Percentiles rank a stretch among this genome's conserved stretches.
Evolutionary conservation across 2,888 invertebrate genomes (phyloP).

Genomic region (Agrochola lychnidis): DNA sequence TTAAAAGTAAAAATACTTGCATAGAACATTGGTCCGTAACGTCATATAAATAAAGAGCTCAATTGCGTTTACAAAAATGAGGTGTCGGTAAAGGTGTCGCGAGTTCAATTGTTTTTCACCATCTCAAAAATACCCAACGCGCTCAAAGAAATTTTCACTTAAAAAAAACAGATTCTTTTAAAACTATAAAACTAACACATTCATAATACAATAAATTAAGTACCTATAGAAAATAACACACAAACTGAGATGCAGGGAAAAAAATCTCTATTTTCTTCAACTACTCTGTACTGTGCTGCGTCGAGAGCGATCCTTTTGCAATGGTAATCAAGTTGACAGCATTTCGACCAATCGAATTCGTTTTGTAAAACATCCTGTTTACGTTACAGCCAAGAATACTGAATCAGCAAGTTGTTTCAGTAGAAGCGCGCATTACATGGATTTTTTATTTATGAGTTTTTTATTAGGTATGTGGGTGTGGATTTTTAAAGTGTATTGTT

Average conservation of each 20-base stretch:
- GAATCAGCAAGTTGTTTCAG: constrained; percentile 27
- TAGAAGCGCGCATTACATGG: not conserved
- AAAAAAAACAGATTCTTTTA: too few relatives aligned
- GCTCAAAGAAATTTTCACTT: too few relatives aligned
- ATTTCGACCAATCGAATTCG: constrained; percentile 55
- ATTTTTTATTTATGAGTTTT: constrained; percentile 16
- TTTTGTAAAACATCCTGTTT: constrained; percentile 41
- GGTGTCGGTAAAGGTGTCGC: too few relatives aligned
- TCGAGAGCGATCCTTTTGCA: constrained; percentile 43
- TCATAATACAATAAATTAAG: too few relatives aligned
- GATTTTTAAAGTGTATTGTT: constrained; percentile 1
- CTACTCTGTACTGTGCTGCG: constrained; percentile 10
- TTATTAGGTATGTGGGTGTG: not conserved
- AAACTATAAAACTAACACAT: too few relatives aligned
- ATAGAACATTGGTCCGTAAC: too few relatives aligned
- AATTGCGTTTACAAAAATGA: too few relatives aligned
- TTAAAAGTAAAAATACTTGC: too few relatives aligned
- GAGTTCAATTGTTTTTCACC: too few relatives aligned
- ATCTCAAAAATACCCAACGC: too few relatives aligned
- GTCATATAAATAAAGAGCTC: too few relatives aligned
- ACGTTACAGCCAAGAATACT: constrained; percentile 42
- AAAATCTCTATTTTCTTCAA: not conserved
- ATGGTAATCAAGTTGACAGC: constrained; percentile 53
- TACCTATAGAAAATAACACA: too few relatives aligned
- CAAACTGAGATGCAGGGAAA: not conserved